Base-by-base conservation (phyloP, 2,888 invertebrate species). In the Aleiodes testaceus region DNA sequence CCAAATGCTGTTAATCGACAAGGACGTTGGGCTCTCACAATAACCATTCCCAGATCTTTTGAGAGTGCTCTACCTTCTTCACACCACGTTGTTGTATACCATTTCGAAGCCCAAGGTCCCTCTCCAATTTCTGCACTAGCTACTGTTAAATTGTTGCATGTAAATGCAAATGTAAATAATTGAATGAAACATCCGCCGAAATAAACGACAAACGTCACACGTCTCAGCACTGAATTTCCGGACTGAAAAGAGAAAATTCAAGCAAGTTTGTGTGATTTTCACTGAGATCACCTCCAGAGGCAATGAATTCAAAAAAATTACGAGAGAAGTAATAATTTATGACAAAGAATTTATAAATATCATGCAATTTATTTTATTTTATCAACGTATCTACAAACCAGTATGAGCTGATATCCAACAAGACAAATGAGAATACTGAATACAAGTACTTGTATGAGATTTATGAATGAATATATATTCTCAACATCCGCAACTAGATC, bases 371-470 rank as follows among this genome's bases (percentile, higher is more conserved):
- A 26, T 0, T 26, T 5, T 26, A 2, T 26, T 26, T 26, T 5
- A 3, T 26, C 26, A 26, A 26, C 26, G 3, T 26, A 26, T 26
- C 5, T 26, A 26, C 26, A 26, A 26, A 80, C 80, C 75, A 79
- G 49, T 11, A 79, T 71, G 0, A 79, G 69, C 59, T 79, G 79
- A 72, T 78, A 79, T 7, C 78, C 77, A 22, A 77, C 72, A 1
- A 81, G 72, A 66, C 80, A 79, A 22, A 80, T 69, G 70, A 80
- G 63, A 3, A 69, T 0, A 22, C 77, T 72, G 16, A 77, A 78
- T 16, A 73, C 52, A 14, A 76, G 20, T 55, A 79, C 49, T 59
- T 80, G 80, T 22, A 67, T 70, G 12, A 80, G 70, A 6, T 73
- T 73, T 6, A 72, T 52, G 20, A 69, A 66, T 53, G 49, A 75